Percentiles rank a stretch among this genome's conserved stretches.
Evolutionary conservation across 2,797 vertebrate species (phyloP).

Genomic region (Threskiornis aethiopicus): DNA sequence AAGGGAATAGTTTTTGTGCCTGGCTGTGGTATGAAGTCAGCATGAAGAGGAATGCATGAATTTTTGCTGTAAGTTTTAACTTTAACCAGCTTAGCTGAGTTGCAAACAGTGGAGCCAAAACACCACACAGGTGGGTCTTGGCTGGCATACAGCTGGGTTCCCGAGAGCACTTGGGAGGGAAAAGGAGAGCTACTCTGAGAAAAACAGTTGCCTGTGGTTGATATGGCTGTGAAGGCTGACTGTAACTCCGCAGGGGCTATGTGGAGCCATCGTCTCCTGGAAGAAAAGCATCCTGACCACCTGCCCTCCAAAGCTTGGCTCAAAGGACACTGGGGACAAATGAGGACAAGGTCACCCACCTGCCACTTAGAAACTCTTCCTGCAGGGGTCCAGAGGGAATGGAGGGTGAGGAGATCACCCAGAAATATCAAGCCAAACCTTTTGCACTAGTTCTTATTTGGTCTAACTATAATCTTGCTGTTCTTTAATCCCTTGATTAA

Average conservation of each 20-base stretch:
- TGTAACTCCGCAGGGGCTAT: not conserved
- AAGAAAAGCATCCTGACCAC: not conserved
- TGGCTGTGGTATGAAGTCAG: not conserved
- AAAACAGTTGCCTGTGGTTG: not conserved
- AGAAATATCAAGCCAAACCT: not conserved
- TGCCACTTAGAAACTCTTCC: not conserved
- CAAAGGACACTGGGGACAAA: not conserved
- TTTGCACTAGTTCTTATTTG: not conserved
- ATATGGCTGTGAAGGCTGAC: not conserved
- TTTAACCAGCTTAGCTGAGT: not conserved
- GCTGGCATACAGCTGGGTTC: not conserved
- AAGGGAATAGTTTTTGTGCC: not conserved
- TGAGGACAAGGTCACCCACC: not conserved
- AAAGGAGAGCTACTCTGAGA: not conserved
- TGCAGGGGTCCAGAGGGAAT: not conserved
- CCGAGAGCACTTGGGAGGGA: not conserved
- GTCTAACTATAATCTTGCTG: not conserved
- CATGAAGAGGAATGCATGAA: not conserved
- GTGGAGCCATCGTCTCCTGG: not conserved
- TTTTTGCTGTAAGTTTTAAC: not conserved
- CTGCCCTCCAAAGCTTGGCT: not conserved
- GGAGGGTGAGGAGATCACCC: not conserved
- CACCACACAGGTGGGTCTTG: not conserved
- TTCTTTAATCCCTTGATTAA: not conserved
- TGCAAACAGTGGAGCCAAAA: not conserved